Conservation (phyloP, 2,797 vertebrate species). For the Xiphorhynchus erythropygius region DNA sequence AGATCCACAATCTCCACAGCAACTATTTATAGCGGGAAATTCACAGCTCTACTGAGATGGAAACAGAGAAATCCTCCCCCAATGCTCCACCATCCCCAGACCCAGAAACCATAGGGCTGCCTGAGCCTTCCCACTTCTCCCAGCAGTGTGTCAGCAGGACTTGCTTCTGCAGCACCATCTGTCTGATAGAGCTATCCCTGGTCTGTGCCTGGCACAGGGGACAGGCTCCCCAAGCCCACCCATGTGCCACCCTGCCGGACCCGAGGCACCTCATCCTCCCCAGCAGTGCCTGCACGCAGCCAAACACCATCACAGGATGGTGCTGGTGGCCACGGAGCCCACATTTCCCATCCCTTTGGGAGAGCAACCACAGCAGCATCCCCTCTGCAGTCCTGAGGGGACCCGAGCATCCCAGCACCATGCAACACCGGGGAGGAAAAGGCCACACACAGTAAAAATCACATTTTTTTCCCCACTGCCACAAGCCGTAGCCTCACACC, state of each 20-base stretch:
- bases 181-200: not conserved
- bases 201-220: not conserved
- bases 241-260: rapidly evolving
- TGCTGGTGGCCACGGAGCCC: not conserved
- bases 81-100: not conserved
- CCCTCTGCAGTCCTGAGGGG: not conserved
- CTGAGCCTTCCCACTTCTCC: not conserved
- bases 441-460: not conserved
- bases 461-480: rapidly evolving
- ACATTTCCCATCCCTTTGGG: rapidly evolving
- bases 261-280: not conserved
- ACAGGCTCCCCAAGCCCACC: not conserved
- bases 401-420: not conserved
- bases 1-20: conserved; percentile 26
- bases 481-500: not conserved
- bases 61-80: conserved; percentile 14
- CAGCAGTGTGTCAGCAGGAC: rapidly evolving
- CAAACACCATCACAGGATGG: rapidly evolving
- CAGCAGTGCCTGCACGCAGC: not conserved
- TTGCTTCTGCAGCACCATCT: not conserved
- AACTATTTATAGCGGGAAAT: conserved; percentile 68
- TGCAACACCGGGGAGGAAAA: rapidly evolving
- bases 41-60: conserved; percentile 26
- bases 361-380: not conserved
- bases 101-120: not conserved